phyloP scores from a whole-genome alignment of 2,113 vertebrate species.

The Anarrhichthys ocellatus region DNA sequence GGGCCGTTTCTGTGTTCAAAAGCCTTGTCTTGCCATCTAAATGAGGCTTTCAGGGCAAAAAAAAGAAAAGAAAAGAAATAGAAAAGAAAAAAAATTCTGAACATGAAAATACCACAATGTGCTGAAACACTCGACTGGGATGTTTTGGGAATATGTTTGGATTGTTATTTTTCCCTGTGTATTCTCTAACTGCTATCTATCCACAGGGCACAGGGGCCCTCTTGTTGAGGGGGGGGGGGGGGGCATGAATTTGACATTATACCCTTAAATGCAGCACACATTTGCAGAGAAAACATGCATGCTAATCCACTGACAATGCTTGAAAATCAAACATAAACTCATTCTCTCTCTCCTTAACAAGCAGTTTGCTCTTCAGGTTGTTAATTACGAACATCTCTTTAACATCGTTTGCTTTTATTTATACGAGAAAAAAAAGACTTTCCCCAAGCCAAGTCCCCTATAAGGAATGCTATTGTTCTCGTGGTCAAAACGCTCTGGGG shows the following conservation, averaged over 20 bases:
- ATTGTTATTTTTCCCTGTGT: slow-evolving; percentile 74
- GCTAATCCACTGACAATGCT: slow-evolving; percentile 75
- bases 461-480: slow-evolving; percentile 67
- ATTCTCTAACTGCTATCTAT: slow-evolving; percentile 71
- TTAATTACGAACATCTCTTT: slow-evolving; percentile 45
- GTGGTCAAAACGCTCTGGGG: slow-evolving; percentile 74
- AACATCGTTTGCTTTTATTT: slow-evolving; percentile 25
- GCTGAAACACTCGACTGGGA: slow-evolving; percentile 62
- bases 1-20: slow-evolving; percentile 71
- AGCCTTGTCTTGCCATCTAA: slow-evolving; percentile 76
- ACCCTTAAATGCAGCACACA: slow-evolving; percentile 70
- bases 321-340: slow-evolving; percentile 59
- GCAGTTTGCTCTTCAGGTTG: slow-evolving; percentile 38
- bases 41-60: slow-evolving; percentile 74
- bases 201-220: slow-evolving; percentile 75
- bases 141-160: slow-evolving; percentile 72
- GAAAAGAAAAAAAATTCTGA: slow-evolving; percentile 38
- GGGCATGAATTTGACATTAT: slow-evolving; percentile 82
- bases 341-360: slow-evolving; percentile 26
- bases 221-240: slow-evolving; percentile 36
- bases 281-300: slow-evolving; percentile 75
- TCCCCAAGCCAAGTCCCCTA: slow-evolving; percentile 51
- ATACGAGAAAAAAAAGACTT: slow-evolving; percentile 49
- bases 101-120: slow-evolving; percentile 74
- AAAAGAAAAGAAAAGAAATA: slow-evolving; percentile 10